Evolutionary conservation across 2,888 invertebrate species (phyloP), one percentile per base, ranked within the genome.

Genomic region (Drosophila flavopinicola): DNA sequence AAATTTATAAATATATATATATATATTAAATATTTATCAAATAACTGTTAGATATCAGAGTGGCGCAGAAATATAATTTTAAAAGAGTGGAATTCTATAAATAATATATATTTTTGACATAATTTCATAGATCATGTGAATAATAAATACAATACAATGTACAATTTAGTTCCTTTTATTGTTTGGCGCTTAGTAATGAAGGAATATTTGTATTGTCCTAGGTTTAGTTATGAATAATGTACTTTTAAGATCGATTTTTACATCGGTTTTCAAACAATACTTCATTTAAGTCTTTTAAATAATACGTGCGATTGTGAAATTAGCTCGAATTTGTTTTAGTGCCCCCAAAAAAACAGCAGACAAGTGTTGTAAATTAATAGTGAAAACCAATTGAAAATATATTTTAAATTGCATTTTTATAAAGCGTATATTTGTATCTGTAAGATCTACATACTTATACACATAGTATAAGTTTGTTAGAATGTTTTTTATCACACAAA

Each of bases 351-450:
- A 49, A 25, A 37, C 37, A 53, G 33, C 66, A 49, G 13, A 74
- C 47, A 49, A 53, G 6, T 74, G 53, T 35, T 73, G 51, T 35
- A 38, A 45, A n/a, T 30, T 53, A 52, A 61, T 59, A 47, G 49
- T 70, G 41, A 58, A 71, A 66, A 47, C 29, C 53, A 63, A 53
- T 54, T 47, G 11, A 51, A 44, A 39, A 53, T 57, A 69, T 66
- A 80, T 78, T 85, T 85, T 75, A 77, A 74, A 77, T 51, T 74
- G 66, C 52, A 80, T 78, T 86, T 80, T 84, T 85, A 66, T 74
- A 72, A 49, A 33, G 65, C 69, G 57, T 78, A 60, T 79, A 73
- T 64, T 77, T 59, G 59, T 69, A 72, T 57, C 44, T 61, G 38
- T 58, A 67, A 59, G 65, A 56, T 71, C 64, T 35, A 61, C 39